Evolutionary conservation across 2,888 invertebrate species (phyloP).

Genomic region (Cantharis flavilabris): DNA sequence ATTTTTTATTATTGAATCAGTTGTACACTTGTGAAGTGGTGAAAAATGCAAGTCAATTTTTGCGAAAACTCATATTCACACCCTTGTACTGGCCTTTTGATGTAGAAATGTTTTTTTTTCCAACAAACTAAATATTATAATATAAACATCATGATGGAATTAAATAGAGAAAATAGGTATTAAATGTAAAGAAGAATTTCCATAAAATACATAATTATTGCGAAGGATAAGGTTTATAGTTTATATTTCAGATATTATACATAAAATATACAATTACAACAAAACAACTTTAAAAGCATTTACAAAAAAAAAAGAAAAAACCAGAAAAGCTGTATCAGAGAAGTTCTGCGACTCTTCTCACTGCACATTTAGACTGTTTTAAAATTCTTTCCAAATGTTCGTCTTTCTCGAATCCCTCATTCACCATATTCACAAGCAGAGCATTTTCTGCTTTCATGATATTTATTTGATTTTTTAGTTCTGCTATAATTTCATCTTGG

Average conservation of each 20-base stretch:
- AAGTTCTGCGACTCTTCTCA: constrained; percentile 43
- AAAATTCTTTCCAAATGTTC: constrained; percentile 45
- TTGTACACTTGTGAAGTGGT: no score
- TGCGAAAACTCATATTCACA: no score
- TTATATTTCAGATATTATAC: neutral
- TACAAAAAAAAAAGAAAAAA: neutral
- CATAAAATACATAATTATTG: no score
- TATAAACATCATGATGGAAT: no score
- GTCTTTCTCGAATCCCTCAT: constrained; percentile 31
- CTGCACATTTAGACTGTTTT: constrained; percentile 46
- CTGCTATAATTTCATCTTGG: neutral
- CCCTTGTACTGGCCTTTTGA: no score
- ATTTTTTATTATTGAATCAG: no score
- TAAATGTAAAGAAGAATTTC: no score
- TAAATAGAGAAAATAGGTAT: no score
- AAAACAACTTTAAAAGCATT: neutral
- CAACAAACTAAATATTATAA: no score
- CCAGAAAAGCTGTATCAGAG: neutral
- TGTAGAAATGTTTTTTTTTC: no score
- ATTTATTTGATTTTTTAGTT: neutral
- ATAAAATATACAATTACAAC: neutral
- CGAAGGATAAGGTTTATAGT: neutral
- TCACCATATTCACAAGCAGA: neutral
- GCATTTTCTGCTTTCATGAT: neutral
- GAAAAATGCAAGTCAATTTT: no score